Evolutionary conservation across 1,140 invertebrate species (phyloP).

Genomic region (Brachionus koreanus): DNA sequence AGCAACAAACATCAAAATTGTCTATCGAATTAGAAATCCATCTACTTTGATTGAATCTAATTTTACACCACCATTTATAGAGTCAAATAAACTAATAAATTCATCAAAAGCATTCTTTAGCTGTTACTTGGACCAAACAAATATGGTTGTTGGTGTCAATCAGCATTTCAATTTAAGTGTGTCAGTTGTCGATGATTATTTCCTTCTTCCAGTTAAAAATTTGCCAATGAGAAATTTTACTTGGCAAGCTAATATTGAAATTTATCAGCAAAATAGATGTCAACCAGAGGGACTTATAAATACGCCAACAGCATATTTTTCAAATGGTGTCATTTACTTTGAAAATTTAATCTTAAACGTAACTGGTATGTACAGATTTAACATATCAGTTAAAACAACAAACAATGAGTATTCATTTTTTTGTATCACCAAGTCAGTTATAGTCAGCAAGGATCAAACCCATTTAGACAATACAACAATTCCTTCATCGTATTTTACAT

Average conservation of each 20-base stretch:
- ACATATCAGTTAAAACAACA: background rate
- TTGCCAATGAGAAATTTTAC: background rate
- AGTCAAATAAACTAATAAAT: background rate
- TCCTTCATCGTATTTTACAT: background rate
- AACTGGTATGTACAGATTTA: constrained; percentile 6
- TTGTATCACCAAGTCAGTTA: constrained; percentile 3
- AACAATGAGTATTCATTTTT: constrained; percentile 3
- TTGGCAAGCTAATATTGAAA: background rate
- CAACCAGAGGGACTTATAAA: background rate
- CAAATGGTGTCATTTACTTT: background rate
- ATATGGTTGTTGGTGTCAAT: background rate
- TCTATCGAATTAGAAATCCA: background rate
- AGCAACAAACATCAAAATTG: background rate
- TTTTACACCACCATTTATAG: background rate
- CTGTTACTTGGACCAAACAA: background rate
- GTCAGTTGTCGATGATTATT: background rate
- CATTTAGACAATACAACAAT: background rate
- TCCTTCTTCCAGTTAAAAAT: background rate
- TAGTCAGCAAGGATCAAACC: background rate
- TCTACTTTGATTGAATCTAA: background rate
- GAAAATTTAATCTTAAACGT: background rate
- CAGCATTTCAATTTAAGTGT: background rate
- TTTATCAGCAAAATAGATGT: background rate
- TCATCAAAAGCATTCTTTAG: background rate
- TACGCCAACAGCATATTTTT: background rate